Evolutionary conservation across 2,113 vertebrate genomes (phyloP), one percentile per base, ranked within the genome.

Genomic region (Tragelaphus buxtoni): DNA sequence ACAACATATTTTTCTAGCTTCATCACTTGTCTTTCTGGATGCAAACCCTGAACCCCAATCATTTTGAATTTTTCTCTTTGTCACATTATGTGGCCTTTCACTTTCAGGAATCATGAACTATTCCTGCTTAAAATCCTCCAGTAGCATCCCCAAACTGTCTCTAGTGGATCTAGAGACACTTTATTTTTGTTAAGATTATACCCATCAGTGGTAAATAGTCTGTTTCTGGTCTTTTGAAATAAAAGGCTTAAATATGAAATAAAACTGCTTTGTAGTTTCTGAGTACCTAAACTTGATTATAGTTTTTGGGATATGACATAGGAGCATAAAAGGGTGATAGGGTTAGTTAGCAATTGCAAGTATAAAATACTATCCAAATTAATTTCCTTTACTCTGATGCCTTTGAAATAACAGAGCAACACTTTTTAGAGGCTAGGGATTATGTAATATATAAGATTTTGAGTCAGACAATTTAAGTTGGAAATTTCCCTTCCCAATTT

Each of bases 251-350:
- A 42, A 76, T 58, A 60, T 35, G 22, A 94, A 90, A 91, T 86
- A 51, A 32, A 80, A 72, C 5, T 35, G 9, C 28, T 93, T 81
- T 69, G 56, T 45, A 32, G 1, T 83, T 90, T 96, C 9, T 51
- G 7, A 45, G 32, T 7, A 90, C 5, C 90, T 90, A 82, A 82
- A 61, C 28, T 53, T 28, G 79, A 35, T 72, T 55, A n/a, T 53
- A 94, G 61, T 96, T 95, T 96, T 90, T 47, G 17, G 51, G 60
- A 28, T 90, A 82, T 93, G 80, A 58, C 45, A 11, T 42, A 93
- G 13, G n/a, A 56, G 12, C 24, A 3, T 32, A 96, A 56, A 28
- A 96, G 97, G 9, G 11, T 51, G 13, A 77, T 86, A 94, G 14
- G 1, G 7, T 55, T 35, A 90, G 9, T 79, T 86, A 90, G 7